phyloP scores from a whole-genome alignment of 1,140 invertebrate species.

The Chironomus tepperi region DNA sequence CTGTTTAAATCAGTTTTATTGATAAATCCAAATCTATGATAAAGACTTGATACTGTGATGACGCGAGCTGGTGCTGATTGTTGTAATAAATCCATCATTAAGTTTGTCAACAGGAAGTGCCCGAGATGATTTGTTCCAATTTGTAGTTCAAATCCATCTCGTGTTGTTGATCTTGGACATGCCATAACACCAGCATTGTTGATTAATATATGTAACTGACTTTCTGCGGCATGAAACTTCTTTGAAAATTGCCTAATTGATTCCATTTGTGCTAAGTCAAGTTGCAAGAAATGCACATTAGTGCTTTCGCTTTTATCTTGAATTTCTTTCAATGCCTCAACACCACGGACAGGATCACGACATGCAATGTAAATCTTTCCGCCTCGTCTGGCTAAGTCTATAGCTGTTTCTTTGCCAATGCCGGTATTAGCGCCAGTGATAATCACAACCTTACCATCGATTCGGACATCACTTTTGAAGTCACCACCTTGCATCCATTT shows the following conservation, averaged over 20 bases:
- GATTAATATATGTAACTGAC: constrained; percentile 68
- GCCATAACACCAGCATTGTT: constrained; percentile 86
- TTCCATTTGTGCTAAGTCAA: constrained; percentile 64
- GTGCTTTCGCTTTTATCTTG: constrained; percentile 61
- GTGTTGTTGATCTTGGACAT: constrained; percentile 52
- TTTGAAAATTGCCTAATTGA: constrained; percentile 56
- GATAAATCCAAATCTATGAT: constrained; percentile 48
- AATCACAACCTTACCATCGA: constrained; percentile 57
- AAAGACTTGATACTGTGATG: constrained; percentile 37
- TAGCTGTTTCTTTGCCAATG: constrained; percentile 63
- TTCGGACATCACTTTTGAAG: constrained; percentile 30
- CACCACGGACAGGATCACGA: constrained; percentile 60
- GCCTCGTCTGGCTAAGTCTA: constrained; percentile 49
- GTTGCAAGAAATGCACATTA: constrained; percentile 63
- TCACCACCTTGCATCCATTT: neutral
- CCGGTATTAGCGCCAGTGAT: constrained; percentile 73
- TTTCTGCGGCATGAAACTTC: constrained; percentile 46
- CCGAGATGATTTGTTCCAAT: constrained; percentile 71
- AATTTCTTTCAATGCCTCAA: constrained; percentile 61
- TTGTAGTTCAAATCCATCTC: constrained; percentile 74
- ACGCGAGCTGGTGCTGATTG: constrained; percentile 47
- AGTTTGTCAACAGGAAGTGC: constrained; percentile 73
- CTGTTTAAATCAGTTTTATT: constrained; percentile 62
- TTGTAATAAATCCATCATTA: constrained; percentile 56
- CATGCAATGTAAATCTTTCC: constrained; percentile 68